Percentiles rank a stretch among this genome's conserved stretches.
Evolutionary conservation across 2,113 vertebrate genomes (phyloP).

Genomic region (Epinephelus lanceolatus): DNA sequence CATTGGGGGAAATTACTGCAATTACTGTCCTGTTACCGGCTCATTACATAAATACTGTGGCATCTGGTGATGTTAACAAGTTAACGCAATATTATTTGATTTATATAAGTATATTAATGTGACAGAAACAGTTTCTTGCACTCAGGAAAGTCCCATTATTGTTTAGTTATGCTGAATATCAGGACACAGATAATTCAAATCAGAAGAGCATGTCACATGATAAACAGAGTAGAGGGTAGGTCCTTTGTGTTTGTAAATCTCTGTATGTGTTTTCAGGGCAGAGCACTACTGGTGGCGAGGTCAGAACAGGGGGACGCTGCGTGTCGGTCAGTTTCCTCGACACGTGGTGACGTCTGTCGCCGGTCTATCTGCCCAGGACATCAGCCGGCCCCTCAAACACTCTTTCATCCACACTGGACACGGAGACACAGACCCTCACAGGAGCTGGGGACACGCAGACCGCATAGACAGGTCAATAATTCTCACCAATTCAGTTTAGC

Average conservation of each 20-base stretch:
- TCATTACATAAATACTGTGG: not conserved
- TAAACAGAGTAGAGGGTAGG: not conserved
- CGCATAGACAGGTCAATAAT: slow-evolving; percentile 92
- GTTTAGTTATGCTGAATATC: not conserved
- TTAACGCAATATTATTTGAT: too few species aligned
- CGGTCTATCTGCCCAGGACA: slow-evolving; percentile 97
- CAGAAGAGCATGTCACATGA: not conserved
- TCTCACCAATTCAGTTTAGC: not conserved
- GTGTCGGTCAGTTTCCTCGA: slow-evolving; percentile 95
- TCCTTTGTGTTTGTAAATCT: too few species aligned
- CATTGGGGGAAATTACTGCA: slow-evolving; percentile 33
- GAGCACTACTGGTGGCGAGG: slow-evolving; percentile 99
- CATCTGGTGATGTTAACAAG: not conserved
- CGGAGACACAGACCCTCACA: slow-evolving; percentile 95
- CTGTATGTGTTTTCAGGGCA: slow-evolving; percentile 84
- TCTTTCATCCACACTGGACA: slow-evolving; percentile 99
- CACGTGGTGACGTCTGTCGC: slow-evolving; percentile 97
- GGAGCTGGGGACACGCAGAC: slow-evolving; percentile 98
- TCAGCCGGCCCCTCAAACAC: slow-evolving; percentile 98
- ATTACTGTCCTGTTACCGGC: slow-evolving; percentile 18
- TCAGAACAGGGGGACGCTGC: slow-evolving; percentile 95
- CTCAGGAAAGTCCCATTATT: not conserved
- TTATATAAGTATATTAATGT: not conserved
- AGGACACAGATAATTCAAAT: not conserved
- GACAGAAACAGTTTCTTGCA: not conserved